phyloP scores from a whole-genome alignment of 1,140 invertebrate species.

The Halyomorpha halys region DNA sequence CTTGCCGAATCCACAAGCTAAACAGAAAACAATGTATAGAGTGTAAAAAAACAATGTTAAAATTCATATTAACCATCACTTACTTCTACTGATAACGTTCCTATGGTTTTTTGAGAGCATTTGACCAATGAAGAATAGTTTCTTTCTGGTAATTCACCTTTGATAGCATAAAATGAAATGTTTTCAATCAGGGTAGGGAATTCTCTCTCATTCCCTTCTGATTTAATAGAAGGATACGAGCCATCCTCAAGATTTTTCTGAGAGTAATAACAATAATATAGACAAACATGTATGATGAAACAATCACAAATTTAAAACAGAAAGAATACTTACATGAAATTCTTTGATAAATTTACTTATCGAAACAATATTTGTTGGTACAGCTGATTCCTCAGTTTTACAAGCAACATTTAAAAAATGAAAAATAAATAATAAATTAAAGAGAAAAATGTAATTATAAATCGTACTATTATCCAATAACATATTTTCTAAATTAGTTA shows the following conservation, averaged over 20 bases:
- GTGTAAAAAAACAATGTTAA: no score
- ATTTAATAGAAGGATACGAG: conserved; percentile 11
- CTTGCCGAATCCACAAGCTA: conserved; percentile 47
- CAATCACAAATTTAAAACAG: background rate
- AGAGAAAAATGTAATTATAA: no score
- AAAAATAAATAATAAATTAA: no score
- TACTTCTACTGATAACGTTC: background rate
- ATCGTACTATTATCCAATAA: no score
- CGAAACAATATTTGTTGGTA: conserved; percentile 24
- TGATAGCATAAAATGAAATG: background rate
- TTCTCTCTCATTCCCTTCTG: background rate
- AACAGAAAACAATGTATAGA: conserved; percentile 24
- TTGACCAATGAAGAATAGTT: conserved; percentile 25
- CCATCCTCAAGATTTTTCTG: conserved; percentile 24
- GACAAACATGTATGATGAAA: background rate
- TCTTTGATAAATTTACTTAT: conserved; percentile 30
- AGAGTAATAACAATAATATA: conserved; percentile 9
- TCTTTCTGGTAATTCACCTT: conserved; percentile 16
- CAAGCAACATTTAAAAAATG: background rate
- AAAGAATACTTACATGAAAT: conserved; percentile 27
- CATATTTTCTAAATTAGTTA: no score
- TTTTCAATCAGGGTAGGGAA: conserved; percentile 1
- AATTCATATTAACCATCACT: background rate
- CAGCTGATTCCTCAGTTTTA: conserved; percentile 13
- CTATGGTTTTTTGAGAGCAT: conserved; percentile 12